Evolutionary conservation across 2,113 vertebrate genomes (phyloP).

Genomic region (Osmerus eperlanus): DNA sequence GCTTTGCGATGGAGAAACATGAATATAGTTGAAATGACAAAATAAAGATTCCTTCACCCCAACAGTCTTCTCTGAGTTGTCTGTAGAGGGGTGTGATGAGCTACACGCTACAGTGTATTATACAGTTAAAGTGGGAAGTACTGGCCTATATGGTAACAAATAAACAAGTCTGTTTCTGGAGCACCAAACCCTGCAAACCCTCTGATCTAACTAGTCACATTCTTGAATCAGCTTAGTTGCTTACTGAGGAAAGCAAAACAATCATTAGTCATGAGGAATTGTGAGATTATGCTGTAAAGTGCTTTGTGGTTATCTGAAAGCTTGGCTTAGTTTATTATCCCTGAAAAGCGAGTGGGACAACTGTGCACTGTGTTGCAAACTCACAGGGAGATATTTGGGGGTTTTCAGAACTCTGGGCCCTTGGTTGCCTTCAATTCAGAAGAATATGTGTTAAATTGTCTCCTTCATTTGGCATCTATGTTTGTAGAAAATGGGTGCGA

Average conservation of each 20-base stretch:
- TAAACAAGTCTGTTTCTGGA: background rate
- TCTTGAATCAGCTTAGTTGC: background rate
- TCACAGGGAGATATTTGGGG: slow-evolving; percentile 40
- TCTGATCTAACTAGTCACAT: background rate
- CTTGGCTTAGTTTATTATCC: slow-evolving; percentile 39
- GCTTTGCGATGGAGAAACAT: background rate
- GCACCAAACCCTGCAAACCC: background rate
- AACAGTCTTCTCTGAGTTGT: too few species aligned
- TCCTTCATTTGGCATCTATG: slow-evolving; percentile 26
- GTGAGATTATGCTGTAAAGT: slow-evolving; percentile 47
- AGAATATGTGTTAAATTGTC: slow-evolving; percentile 54
- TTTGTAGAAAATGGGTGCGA: background rate
- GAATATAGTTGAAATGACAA: background rate
- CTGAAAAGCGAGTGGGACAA: slow-evolving; percentile 1
- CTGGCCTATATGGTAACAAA: too few species aligned
- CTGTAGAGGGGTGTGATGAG: too few species aligned
- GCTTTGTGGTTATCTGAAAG: slow-evolving; percentile 22
- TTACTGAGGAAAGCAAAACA: slow-evolving; percentile 15
- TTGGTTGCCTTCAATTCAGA: slow-evolving; percentile 41
- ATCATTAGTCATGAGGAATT: slow-evolving; percentile 27
- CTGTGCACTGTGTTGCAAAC: slow-evolving; percentile 3
- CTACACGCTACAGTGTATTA: too few species aligned
- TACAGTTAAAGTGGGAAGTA: too few species aligned
- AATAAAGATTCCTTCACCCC: too few species aligned
- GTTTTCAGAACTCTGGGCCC: slow-evolving; percentile 28